Evolutionary conservation across 2,113 vertebrate genomes (phyloP), one percentile per base, ranked within the genome.

Genomic region (Agapornis roseicollis): DNA sequence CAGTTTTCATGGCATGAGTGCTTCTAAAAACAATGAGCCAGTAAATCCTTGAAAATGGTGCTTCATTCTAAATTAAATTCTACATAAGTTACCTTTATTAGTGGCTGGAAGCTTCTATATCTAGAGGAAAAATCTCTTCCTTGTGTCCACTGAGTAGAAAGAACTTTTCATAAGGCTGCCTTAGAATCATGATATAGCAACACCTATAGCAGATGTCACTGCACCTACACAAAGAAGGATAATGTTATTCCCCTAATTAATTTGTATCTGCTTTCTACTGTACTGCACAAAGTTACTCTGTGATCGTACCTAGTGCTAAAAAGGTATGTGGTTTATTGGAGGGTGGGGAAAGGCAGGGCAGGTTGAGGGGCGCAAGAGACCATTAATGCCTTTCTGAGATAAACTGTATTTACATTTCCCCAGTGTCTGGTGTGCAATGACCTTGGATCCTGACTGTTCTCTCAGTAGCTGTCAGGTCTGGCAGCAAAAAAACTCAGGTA

Each of bases 391-490:
- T 74, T 89, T 65, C 60, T 65, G 76, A 84, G 65, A 81, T 53
- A 92, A 93, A 60, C 14, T 66, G 33, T 88, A 85, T 81, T 97
- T 88, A 85, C 64, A 39, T 81, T 82, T 80, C 31, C 60, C 19
- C 44, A 46, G 22, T 3, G 2, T 88, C 86, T 91, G 65, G n/a
- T 60, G 60, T 49, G 28, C 37, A 65, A 27, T 70, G 71, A 91
- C 70, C 90, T 83, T 89, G 80, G 46, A 88, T 71, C 49, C 82
- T 2, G 3, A 39, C 60, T 79, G 37, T 37, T 95, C 60, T 80
- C 73, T 81, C 79, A 49, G 53, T 46, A 85, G 76, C 61, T 72
- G 81, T 77, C 68, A 80, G 41, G 29, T 79, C 24, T 52, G 50
- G 83, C 23, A 25, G 70, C 64, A 92, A 31, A 92, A 37, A 41